Conservation (phyloP, 2,113 vertebrate genomes). For the Ceuthmochares aereus region DNA sequence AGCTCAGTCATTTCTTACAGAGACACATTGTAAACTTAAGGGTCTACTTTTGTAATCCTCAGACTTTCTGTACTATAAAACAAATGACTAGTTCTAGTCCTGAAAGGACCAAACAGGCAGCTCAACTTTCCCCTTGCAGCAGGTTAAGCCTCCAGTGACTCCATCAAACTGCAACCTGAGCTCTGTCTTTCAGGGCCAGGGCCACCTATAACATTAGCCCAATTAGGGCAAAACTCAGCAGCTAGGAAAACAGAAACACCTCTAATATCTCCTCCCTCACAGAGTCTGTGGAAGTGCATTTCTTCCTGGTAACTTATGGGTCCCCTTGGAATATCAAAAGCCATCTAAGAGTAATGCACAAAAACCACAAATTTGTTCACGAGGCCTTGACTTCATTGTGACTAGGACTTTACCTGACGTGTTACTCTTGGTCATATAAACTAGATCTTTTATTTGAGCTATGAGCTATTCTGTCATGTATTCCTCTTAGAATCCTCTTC, state of each 20-base stretch:
- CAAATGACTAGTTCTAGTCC: background rate
- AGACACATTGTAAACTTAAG: background rate
- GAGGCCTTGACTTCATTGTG: background rate
- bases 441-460: background rate
- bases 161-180: constrained; percentile 11
- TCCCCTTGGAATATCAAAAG: background rate
- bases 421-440: background rate
- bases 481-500: background rate
- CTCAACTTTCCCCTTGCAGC: background rate
- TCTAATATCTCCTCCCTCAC: background rate
- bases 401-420: background rate
- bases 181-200: background rate
- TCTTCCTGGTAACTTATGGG: background rate
- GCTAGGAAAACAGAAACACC: background rate
- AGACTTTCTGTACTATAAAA: background rate
- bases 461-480: background rate
- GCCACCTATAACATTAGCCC: background rate
- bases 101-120: constrained; percentile 11
- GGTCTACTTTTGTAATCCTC: background rate
- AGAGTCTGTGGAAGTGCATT: background rate
- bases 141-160: background rate
- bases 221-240: constrained; percentile 24
- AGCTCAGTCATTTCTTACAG: background rate
- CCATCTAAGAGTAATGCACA: background rate
- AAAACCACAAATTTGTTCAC: background rate